These are phyloP conservation scores for Falco concolor DNA, from an alignment of 2,797 vertebrate genomes.

Conservation along the genomic window DNA sequence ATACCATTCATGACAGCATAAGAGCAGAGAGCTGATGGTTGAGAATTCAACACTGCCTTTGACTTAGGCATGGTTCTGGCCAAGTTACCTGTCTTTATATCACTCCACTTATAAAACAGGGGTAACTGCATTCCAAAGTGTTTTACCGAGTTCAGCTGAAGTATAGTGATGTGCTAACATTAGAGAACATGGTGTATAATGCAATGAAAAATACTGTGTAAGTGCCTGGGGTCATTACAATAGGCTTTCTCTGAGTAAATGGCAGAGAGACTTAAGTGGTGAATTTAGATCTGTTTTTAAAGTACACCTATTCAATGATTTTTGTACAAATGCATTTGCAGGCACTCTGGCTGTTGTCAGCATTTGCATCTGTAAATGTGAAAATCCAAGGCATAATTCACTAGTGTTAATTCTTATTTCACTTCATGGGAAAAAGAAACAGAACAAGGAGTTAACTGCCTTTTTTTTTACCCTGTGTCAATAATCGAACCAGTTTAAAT, in stretches of 20 bases:
- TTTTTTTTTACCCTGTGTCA: background rate
- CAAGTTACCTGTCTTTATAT: background rate
- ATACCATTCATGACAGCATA: background rate
- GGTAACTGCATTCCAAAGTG: background rate
- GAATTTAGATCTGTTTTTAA: background rate
- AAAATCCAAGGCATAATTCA: background rate
- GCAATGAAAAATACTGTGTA: background rate
- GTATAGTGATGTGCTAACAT: background rate
- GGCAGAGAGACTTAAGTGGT: background rate
- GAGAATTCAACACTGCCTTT: background rate
- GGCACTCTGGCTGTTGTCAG: background rate
- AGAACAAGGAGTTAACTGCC: background rate
- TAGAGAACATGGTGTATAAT: background rate
- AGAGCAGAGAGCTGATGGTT: background rate
- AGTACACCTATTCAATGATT: background rate
- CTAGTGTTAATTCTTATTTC: background rate
- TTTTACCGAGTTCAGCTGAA: background rate
- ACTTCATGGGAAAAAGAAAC: constrained; percentile 32
- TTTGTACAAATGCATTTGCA: background rate
- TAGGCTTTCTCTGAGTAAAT: background rate
- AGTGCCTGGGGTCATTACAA: accelerated
- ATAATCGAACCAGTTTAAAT: constrained; percentile 37
- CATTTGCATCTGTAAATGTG: background rate
- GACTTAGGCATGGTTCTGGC: background rate
- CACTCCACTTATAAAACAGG: background rate